phyloP scores from a whole-genome alignment of 2,888 invertebrate genomes.

The Sphecodes monilicornis region DNA sequence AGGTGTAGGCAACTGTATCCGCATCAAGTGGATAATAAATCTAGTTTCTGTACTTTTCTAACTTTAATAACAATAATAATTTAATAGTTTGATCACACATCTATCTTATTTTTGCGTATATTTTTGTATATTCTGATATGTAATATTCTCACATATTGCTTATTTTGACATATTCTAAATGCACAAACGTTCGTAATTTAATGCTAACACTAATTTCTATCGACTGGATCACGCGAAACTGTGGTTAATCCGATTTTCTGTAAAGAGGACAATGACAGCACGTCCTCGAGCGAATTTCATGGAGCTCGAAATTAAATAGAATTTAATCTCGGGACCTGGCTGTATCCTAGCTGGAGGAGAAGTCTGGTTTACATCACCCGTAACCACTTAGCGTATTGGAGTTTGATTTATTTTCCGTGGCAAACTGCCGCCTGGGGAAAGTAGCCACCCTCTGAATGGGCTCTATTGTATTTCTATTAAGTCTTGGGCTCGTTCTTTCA shows the following conservation, averaged over 20 bases:
- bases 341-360: conserved; percentile 52
- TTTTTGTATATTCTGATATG: not conserved
- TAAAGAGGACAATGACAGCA: conserved; percentile 51
- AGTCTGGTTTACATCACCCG: conserved; percentile 83
- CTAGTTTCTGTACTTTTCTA: not conserved
- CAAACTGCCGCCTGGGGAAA: conserved; percentile 81
- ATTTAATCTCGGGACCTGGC: conserved; percentile 79
- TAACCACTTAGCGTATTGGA: conserved; percentile 85
- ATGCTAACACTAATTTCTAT: conserved; percentile 14
- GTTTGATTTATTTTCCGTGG: conserved; percentile 84
- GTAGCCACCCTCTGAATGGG: conserved; percentile 74
- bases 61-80: not conserved
- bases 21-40: not conserved
- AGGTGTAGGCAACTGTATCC: too few relatives aligned
- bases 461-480: conserved; percentile 83
- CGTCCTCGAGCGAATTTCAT: conserved; percentile 63
- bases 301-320: conserved; percentile 80
- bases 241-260: conserved; percentile 62
- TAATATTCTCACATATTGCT: not conserved
- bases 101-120: not conserved
- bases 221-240: conserved; percentile 21
- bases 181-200: not conserved
- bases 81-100: not conserved
- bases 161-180: not conserved
- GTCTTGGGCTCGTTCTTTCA: conserved; percentile 67